A percentile compares a stretch with the other conserved stretches of the same genome.
phyloP scores from a whole-genome alignment of 2,797 vertebrate species.

The Cryptoblepharus egeriae region DNA sequence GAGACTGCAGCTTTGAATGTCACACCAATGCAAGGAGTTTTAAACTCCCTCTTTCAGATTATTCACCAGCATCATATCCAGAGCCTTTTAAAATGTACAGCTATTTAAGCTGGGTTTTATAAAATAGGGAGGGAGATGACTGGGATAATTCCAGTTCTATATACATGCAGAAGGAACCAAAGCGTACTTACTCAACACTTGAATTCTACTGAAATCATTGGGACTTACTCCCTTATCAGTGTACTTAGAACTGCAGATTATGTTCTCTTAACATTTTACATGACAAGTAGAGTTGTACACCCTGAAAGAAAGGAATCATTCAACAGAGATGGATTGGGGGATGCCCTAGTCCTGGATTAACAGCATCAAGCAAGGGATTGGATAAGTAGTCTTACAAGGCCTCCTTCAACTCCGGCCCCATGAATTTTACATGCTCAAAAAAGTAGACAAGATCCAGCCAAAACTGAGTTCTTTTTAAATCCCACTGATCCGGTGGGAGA shows the following conservation, averaged over 20 bases:
- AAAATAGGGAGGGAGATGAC: background rate
- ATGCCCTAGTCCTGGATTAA: no score
- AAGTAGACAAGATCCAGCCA: background rate
- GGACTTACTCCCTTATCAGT: background rate
- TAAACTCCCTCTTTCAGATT: background rate
- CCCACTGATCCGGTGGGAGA: background rate
- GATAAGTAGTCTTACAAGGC: no score
- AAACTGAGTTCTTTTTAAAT: background rate
- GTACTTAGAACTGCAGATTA: background rate
- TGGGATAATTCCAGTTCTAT: background rate
- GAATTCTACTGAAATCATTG: background rate
- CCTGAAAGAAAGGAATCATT: background rate
- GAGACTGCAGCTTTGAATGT: background rate
- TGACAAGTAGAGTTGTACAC: background rate
- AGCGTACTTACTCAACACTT: background rate
- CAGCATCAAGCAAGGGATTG: no score
- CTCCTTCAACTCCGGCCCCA: no score
- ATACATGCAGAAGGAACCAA: background rate
- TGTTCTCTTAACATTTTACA: background rate
- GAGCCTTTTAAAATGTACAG: background rate
- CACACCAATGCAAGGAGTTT: background rate
- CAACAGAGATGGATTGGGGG: no score
- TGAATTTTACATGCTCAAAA: background rate
- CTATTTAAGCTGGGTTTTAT: background rate
- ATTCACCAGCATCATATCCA: background rate